Base-by-base conservation (phyloP, 2,113 vertebrate genomes). In the Aphyosemion australe region DNA sequence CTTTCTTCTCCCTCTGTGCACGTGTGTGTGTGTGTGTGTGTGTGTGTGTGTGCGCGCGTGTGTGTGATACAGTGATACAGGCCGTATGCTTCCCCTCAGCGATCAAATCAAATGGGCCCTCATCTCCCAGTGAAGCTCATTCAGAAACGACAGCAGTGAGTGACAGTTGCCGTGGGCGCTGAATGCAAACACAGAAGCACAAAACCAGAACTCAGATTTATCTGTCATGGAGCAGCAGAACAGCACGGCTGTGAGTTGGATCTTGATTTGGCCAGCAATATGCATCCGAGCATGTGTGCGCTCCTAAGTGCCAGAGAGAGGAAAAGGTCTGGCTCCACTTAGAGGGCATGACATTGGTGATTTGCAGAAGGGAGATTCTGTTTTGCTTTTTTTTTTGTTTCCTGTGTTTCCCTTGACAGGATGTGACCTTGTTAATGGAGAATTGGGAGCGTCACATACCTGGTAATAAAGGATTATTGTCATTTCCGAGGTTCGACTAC, bases 71-170 rank as follows among this genome's bases (percentile, higher is more conserved):
- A 57, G 59, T 58, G 79, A 83, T 85, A 76, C 72, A 66, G 73
- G 66, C 70, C 69, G 39, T 80, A 67, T 80, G 84, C 79, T 80
- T 77, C 78, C 82, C 80, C 74, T 83, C 70, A 76, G 82, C 72
- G 72, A 83, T 85, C 77, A 81, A 87, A 89, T 86, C 87, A 89
- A 89, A 89, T 64, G 73, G 71, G 26, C 66, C 80, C 80, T 86
- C 85, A 71, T 84, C 83, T 86, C 72, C 71, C 76, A 57, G 75
- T 60, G 83, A 86, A 76, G 79, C 84, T 70, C 71, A 74, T 85
- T 82, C 85, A 85, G 76, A 89, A 71, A 46, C 51, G 76, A 80
- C 83, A 75, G 69, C 34, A 32, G 19, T 87, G 87, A 89, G 48
- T 88, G 89, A 83, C 89, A 84, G 83, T 63, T 86, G 86, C 86